Conservation (phyloP, 2,113 vertebrate genomes). For the Oryzias javanicus region DNA sequence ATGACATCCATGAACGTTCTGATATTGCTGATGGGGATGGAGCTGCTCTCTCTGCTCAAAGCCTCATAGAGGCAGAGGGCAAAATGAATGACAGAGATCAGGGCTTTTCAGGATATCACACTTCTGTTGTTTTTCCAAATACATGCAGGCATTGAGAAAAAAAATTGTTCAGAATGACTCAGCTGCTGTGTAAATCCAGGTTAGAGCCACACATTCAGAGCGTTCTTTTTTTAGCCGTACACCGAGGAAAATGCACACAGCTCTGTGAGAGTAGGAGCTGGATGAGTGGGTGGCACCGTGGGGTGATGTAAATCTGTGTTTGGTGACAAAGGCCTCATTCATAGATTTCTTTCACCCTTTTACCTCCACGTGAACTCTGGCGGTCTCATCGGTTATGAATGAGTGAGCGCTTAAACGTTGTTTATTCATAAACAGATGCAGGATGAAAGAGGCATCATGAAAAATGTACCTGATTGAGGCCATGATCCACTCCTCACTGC, state of each 20-base stretch:
- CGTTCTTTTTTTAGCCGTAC: neutral
- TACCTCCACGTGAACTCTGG: conserved; percentile 30
- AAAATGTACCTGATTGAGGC: too few relatives aligned
- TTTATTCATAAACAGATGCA: conserved; percentile 34
- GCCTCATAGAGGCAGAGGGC: conserved; percentile 4
- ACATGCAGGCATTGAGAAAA: conserved; percentile 11
- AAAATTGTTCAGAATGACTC: conserved; percentile 9
- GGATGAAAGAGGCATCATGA: neutral
- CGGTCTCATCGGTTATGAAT: conserved; percentile 1
- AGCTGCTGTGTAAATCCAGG: conserved; percentile 11
- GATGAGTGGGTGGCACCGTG: conserved; percentile 63
- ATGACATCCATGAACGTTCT: conserved; percentile 29
- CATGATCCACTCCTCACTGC: too few relatives aligned
- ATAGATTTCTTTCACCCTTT: conserved; percentile 47
- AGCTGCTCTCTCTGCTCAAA: conserved; percentile 5
- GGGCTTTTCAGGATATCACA: neutral
- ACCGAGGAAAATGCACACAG: neutral
- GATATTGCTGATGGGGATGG: conserved; percentile 1
- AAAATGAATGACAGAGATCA: neutral
- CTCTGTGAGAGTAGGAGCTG: conserved; percentile 19
- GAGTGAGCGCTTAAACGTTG: too few relatives aligned
- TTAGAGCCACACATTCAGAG: neutral
- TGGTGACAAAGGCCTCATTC: conserved; percentile 64
- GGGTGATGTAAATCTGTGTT: conserved; percentile 57
- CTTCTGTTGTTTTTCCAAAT: neutral